Evolutionary conservation across 2,888 invertebrate genomes (phyloP).

Genomic region (Caradrina clavipalpis): DNA sequence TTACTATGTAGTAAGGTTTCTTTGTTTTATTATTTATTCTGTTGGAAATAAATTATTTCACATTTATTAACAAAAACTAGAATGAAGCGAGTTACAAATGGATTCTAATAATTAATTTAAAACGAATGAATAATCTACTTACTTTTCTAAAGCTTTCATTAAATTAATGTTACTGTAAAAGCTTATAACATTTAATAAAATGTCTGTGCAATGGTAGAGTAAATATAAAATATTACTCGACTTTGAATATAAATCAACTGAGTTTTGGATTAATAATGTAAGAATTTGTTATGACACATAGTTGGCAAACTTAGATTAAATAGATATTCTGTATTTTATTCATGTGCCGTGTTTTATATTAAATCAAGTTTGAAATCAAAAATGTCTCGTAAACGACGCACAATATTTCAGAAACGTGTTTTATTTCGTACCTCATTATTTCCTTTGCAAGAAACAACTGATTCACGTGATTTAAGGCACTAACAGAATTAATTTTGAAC

Average conservation of each 20-base stretch:
- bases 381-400: constrained; percentile 33
- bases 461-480: constrained; percentile 46
- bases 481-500: constrained; percentile 48
- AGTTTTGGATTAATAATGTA: constrained; percentile 46
- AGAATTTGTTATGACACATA: constrained; percentile 57
- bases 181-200: constrained; percentile 33
- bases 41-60: not conserved
- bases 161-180: constrained; percentile 35
- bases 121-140: constrained; percentile 15
- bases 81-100: not conserved
- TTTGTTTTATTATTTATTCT: not conserved
- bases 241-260: constrained; percentile 43
- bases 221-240: constrained; percentile 44
- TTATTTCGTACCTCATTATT: constrained; percentile 24
- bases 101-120: not conserved
- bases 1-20: constrained; percentile 17
- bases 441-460: constrained; percentile 28
- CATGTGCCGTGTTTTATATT: constrained; percentile 34
- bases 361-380: constrained; percentile 33
- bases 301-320: constrained; percentile 55
- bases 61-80: not conserved
- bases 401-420: constrained; percentile 39
- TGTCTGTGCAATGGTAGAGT: constrained; percentile 26
- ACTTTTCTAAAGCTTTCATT: constrained; percentile 30
- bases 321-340: constrained; percentile 43